phyloP scores from a whole-genome alignment of 2,888 invertebrate genomes.

The Nomada fabriciana region DNA sequence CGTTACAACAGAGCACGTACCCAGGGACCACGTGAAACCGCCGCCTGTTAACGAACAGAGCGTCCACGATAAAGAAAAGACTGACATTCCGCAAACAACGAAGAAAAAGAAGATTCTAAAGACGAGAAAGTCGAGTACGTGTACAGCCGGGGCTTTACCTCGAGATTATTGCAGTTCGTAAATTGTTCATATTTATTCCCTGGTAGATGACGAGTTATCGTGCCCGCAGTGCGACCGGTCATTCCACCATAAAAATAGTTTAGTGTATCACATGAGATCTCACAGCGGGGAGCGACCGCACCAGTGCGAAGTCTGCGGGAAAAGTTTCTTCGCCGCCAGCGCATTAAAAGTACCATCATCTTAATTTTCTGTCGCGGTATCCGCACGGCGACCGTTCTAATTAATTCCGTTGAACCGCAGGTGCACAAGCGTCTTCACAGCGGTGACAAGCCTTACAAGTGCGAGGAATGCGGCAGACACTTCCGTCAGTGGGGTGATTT shows the following conservation, averaged over 20 bases:
- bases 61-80: conserved; percentile 73
- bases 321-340: conserved; percentile 92
- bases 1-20: conserved; percentile 68
- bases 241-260: conserved; percentile 93
- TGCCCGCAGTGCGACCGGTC: conserved; percentile 90
- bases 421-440: conserved; percentile 93
- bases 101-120: conserved; percentile 79
- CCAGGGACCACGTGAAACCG: conserved; percentile 66
- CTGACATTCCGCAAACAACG: conserved; percentile 73
- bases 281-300: conserved; percentile 92
- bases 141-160: not conserved
- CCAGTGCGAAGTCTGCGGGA: conserved; percentile 92
- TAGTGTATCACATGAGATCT: conserved; percentile 93
- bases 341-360: conserved; percentile 89
- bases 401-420: conserved; percentile 78
- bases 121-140: conserved; percentile 67
- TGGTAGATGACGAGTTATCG: conserved; percentile 82
- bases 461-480: conserved; percentile 91
- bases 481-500: conserved; percentile 96
- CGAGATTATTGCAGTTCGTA: no score
- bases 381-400: not conserved
- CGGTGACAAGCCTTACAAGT: conserved; percentile 94
- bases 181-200: not conserved
- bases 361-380: not conserved
- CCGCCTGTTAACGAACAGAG: conserved; percentile 72